Percentiles rank a stretch among this genome's conserved stretches.
Evolutionary conservation across 1,140 invertebrate genomes (phyloP).

Genomic region (Diabrotica undecimpunctata): DNA sequence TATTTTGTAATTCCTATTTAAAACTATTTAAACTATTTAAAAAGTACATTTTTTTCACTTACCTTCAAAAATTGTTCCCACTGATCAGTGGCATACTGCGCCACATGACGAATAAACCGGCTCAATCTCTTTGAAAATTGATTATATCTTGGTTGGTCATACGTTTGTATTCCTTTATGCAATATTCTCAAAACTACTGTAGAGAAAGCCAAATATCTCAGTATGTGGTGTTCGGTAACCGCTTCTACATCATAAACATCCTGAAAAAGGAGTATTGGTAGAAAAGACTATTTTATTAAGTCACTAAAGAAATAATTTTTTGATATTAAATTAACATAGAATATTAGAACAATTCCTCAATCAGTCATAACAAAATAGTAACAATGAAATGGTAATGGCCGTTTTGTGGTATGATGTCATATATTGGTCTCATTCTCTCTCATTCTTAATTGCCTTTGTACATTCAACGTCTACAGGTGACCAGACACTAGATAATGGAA

Average conservation of each 20-base stretch:
- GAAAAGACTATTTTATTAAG: not conserved
- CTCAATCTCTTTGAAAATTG: slow-evolving; percentile 69
- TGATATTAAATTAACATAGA: too few relatives aligned
- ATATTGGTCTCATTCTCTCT: too few relatives aligned
- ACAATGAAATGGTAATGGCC: too few relatives aligned
- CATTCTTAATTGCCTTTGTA: too few relatives aligned
- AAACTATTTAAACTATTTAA: too few relatives aligned
- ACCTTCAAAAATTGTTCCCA: slow-evolving; percentile 58
- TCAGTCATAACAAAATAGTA: too few relatives aligned
- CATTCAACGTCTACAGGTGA: too few relatives aligned
- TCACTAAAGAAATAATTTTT: too few relatives aligned
- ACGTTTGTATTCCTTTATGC: slow-evolving; percentile 64
- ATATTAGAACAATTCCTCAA: too few relatives aligned
- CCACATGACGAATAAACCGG: slow-evolving; percentile 65
- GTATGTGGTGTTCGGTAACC: slow-evolving; percentile 61
- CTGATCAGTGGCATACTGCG: slow-evolving; percentile 72
- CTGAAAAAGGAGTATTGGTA: slow-evolving; percentile 38
- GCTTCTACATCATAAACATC: slow-evolving; percentile 55
- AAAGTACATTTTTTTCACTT: not conserved
- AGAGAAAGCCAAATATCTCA: slow-evolving; percentile 68
- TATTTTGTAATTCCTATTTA: too few relatives aligned
- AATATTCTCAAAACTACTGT: slow-evolving; percentile 63
- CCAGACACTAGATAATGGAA: too few relatives aligned
- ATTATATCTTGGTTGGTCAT: slow-evolving; percentile 63
- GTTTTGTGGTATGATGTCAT: too few relatives aligned